These are phyloP conservation scores for Aelia acuminata DNA, from an alignment of 2,888 invertebrate genomes.

Conservation along the genomic window DNA sequence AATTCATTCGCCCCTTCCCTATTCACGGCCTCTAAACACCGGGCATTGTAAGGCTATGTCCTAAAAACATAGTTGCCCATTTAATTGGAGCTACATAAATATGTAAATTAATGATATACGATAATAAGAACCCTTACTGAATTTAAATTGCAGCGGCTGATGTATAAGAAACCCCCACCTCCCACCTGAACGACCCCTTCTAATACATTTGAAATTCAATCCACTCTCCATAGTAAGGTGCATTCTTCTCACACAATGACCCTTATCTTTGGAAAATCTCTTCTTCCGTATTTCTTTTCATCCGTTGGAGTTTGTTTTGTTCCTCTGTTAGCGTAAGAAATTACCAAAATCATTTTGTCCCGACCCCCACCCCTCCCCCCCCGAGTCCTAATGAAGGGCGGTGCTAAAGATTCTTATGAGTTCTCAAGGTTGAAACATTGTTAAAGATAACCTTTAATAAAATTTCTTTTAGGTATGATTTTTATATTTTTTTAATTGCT, in stretches of 20 bases:
- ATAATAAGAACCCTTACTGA: slow-evolving; percentile 35
- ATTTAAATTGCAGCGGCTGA: slow-evolving; percentile 29
- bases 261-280: slow-evolving; percentile 36
- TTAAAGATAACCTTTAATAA: neutral
- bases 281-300: slow-evolving; percentile 43
- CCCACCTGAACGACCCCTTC: slow-evolving; percentile 24
- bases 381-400: neutral
- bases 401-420: slow-evolving; percentile 19
- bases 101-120: slow-evolving; percentile 30
- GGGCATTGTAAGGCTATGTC: neutral
- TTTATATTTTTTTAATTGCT: too few species aligned
- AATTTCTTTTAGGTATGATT: too few species aligned
- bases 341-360: slow-evolving; percentile 33
- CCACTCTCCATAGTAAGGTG: slow-evolving; percentile 18
- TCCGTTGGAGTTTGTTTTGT: neutral
- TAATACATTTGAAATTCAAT: slow-evolving; percentile 51
- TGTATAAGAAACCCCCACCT: slow-evolving; percentile 19
- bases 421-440: neutral
- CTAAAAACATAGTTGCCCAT: neutral
- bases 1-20: neutral
- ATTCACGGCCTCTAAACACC: neutral
- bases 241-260: slow-evolving; percentile 48
- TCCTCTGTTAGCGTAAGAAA: slow-evolving; percentile 34
- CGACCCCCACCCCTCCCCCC: neutral
- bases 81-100: slow-evolving; percentile 34